Evolutionary conservation across 2,888 invertebrate genomes (phyloP), one percentile per base, ranked within the genome.

Genomic region (Himalopsyche kuldschensis): DNA sequence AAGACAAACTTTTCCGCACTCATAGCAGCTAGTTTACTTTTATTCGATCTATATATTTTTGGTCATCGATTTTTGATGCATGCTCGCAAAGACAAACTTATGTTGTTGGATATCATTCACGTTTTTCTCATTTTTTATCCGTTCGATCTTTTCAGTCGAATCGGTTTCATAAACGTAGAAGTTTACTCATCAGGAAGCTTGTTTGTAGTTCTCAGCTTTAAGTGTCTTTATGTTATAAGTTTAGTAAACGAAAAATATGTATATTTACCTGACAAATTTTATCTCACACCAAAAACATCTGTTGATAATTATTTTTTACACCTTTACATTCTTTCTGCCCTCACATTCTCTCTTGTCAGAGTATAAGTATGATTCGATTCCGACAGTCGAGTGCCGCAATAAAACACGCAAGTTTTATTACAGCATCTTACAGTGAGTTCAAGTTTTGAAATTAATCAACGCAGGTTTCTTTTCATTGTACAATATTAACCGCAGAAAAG

Each of bases 181-280:
- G 78, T 35, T 46, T 30, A 82, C 41, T 82, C 78, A 63, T 55
- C 69, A 48, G 75, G 82, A 78, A 75, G 82, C 82, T 82, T 82
- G 84, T 80, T 87, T 87, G 89, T 85, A 88, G 88, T 88, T 88
- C 69, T 89, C 88, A 83, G 86, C 88, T 89, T 89, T 87, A 88
- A 88, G 84, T 77, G 85, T 87, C 87, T 87, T 87, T 86, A 69
- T 69, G 69, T 69, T 11, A 30, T 69, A 69, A 69, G 69, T 69
- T 69, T 69, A 69, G 69, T 27, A 30, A 69, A 69, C 30, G 69
- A 69, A 69, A 69, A 69, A 69, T 69, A 69, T 69, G 69, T 69
- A 69, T 69, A 69, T 69, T 69, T 69, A 69, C 69, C 69, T 11
- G 27, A 69, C 69, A 69, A 20, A 55, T 69, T 69, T 69, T 27